These are phyloP conservation scores for Drosophila kambysellisi DNA, from an alignment of 2,888 invertebrate genomes.

Conservation along the genomic window DNA sequence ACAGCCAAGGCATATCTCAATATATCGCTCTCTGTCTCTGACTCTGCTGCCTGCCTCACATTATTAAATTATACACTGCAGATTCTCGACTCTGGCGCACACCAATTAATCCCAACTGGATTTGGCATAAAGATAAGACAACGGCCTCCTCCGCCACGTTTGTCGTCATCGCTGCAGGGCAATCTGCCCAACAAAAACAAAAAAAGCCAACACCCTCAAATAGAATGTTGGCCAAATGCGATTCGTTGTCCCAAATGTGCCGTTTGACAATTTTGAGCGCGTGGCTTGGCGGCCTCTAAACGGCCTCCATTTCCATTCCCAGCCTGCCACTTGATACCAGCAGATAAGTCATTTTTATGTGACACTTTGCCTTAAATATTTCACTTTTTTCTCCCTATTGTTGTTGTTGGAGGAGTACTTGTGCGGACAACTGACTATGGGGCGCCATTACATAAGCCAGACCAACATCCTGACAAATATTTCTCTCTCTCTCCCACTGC, in stretches of 20 bases:
- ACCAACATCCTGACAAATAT: constrained; percentile 15
- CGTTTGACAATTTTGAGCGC: constrained; percentile 75
- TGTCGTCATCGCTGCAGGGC: constrained; percentile 56
- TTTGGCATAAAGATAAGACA: constrained; percentile 80
- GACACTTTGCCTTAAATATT: constrained; percentile 83
- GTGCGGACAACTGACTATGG: constrained; percentile 20
- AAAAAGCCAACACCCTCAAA: constrained; percentile 4
- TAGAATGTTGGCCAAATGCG: constrained; percentile 15
- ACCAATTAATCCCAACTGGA: constrained; percentile 81
- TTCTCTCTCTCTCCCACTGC: not conserved
- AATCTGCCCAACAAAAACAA: constrained; percentile 45
- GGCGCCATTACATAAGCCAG: constrained; percentile 59
- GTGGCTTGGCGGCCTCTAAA: constrained; percentile 62
- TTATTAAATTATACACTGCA: constrained; percentile 79
- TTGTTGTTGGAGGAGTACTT: constrained; percentile 19
- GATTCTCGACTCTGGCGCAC: constrained; percentile 56
- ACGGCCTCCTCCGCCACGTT: constrained; percentile 36
- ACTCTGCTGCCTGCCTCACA: constrained; percentile 55
- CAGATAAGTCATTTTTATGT: constrained; percentile 85
- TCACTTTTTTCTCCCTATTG: constrained; percentile 73
- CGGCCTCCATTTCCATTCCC: constrained; percentile 54
- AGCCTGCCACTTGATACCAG: constrained; percentile 78
- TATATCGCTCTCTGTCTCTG: constrained; percentile 10
- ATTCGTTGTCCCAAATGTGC: constrained; percentile 51
- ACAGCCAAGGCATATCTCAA: constrained; percentile 24